Conservation (phyloP, 2,888 invertebrate species). For the Lithophane ornitopus region DNA sequence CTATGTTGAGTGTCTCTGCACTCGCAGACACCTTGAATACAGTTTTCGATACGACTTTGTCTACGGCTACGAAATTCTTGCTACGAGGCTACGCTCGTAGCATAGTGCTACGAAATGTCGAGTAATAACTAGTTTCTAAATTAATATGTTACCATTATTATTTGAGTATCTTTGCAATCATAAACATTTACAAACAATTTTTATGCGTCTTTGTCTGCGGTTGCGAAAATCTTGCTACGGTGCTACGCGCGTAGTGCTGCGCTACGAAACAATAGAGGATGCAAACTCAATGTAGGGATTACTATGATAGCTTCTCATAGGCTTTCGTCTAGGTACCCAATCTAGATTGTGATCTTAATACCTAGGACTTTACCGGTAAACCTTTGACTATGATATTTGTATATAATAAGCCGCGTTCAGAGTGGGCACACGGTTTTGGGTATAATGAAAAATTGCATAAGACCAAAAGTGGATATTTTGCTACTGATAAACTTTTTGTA, state of each 20-base stretch:
- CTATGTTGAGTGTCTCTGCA: neutral
- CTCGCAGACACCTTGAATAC: neutral
- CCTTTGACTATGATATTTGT: neutral
- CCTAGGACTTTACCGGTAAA: neutral
- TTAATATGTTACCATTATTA: neutral
- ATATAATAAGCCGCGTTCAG: neutral
- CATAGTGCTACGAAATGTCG: conserved; percentile 1
- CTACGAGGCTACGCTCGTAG: conserved; percentile 10
- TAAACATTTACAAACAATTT: neutral
- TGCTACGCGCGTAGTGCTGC: conserved; percentile 36
- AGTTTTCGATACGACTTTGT: neutral
- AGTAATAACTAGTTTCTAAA: neutral
- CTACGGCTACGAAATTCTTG: neutral
- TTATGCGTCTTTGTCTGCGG: neutral
- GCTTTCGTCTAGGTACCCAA: conserved; percentile 13
- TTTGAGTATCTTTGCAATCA: neutral
- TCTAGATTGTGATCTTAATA: conserved; percentile 45
- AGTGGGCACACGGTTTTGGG: neutral
- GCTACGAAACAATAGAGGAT: conserved; percentile 38
- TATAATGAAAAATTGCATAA: neutral
- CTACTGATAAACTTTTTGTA: neutral
- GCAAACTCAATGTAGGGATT: conserved; percentile 5
- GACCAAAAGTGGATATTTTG: neutral
- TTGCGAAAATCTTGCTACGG: conserved; percentile 36
- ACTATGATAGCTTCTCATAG: conserved; percentile 7